These are phyloP conservation scores for human DNA, from an alignment of 2,113 vertebrate genomes.

Conservation along the genomic window GRCh38 chr11:112907001-112907500, in stretches of 20 bases:
- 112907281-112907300: not conserved
- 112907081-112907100: not conserved
- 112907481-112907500: not conserved
- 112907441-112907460: not conserved
- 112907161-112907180: not conserved
- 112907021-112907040: not conserved
- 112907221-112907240: not conserved
- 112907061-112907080: accelerated
- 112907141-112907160: not conserved
- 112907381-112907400: not conserved
- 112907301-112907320: not conserved
- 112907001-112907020: not conserved
- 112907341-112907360: not conserved
- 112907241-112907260: not conserved
- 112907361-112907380: not conserved
- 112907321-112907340: not conserved
- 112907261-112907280: not conserved
- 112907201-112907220: not conserved
- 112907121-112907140: not conserved
- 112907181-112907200: not conserved
- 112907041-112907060: not conserved
- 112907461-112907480: not conserved
- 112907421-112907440: not conserved
- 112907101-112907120: not conserved
- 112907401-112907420: not conserved